phyloP scores from a whole-genome alignment of 2,113 vertebrate genomes.

The Muscicapa adusta region DNA sequence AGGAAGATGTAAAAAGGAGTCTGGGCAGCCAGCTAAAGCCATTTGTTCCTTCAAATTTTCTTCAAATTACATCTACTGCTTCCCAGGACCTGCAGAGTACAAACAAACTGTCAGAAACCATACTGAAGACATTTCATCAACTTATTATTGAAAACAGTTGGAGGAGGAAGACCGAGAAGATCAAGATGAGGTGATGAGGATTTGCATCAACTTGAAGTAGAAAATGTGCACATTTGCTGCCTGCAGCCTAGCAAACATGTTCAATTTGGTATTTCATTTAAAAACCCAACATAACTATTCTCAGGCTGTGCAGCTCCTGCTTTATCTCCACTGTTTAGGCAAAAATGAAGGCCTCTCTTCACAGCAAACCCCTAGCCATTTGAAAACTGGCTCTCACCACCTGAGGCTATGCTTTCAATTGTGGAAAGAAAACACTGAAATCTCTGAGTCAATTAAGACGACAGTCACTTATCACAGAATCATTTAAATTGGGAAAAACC shows the following conservation, averaged over 20 bases:
- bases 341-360: neutral
- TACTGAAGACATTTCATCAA: slow-evolving; percentile 52
- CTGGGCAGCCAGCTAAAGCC: slow-evolving; percentile 88
- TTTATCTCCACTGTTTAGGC: neutral
- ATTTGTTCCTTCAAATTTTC: slow-evolving; percentile 70
- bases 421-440: neutral
- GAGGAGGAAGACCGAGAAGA: neutral
- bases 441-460: neutral
- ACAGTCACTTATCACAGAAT: neutral
- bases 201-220: neutral
- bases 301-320: neutral
- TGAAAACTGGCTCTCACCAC: neutral
- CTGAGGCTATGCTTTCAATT: neutral
- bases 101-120: slow-evolving; percentile 61
- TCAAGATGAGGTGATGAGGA: neutral
- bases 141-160: slow-evolving; percentile 38
- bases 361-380: neutral
- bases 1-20: slow-evolving; percentile 87
- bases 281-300: neutral
- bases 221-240: neutral
- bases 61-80: slow-evolving; percentile 68
- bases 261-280: neutral
- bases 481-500: neutral
- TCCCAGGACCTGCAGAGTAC: slow-evolving; percentile 56
- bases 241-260: neutral